Conservation (phyloP, 2,797 vertebrate genomes). For the Rhinogobio ventralis region DNA sequence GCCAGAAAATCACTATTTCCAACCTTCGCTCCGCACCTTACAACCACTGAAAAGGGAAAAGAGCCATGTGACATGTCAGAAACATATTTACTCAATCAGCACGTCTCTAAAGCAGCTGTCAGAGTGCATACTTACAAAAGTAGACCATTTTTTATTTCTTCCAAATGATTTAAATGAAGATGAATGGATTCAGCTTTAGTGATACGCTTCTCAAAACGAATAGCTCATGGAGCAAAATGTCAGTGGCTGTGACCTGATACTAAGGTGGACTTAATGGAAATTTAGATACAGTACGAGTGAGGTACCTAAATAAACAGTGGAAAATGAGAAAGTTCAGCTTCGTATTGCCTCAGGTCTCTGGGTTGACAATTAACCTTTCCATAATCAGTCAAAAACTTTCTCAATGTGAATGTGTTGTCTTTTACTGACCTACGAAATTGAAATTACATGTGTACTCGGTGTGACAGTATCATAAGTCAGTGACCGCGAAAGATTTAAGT, state of each 20-base stretch:
- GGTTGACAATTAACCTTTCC: constrained; percentile 41
- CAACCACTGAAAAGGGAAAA: constrained; percentile 69
- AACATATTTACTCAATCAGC: constrained; percentile 76
- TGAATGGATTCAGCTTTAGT: constrained; percentile 4
- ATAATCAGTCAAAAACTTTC: constrained; percentile 38
- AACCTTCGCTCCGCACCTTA: constrained; percentile 56
- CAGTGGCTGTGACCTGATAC: constrained; percentile 29
- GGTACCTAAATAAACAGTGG: constrained; percentile 53
- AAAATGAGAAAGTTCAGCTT: constrained; percentile 38
- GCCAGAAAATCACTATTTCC: constrained; percentile 78
- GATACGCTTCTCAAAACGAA: not conserved
- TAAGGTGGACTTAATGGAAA: constrained; percentile 29
- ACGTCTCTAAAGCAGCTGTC: constrained; percentile 68
- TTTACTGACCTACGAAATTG: constrained; percentile 44
- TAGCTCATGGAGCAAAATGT: constrained; percentile 14
- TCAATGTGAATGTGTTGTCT: constrained; percentile 47
- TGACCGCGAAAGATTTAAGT: constrained; percentile 48
- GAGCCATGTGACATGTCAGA: constrained; percentile 69
- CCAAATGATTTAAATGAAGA: constrained; percentile 14
- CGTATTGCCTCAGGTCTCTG: constrained; percentile 28
- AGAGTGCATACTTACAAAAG: constrained; percentile 28
- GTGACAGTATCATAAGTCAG: constrained; percentile 51
- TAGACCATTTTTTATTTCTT: constrained; percentile 1
- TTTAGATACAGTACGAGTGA: constrained; percentile 26
- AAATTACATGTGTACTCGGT: constrained; percentile 46